Conservation (phyloP, 2,113 vertebrate species). For the Misgurnus anguillicaudatus region DNA sequence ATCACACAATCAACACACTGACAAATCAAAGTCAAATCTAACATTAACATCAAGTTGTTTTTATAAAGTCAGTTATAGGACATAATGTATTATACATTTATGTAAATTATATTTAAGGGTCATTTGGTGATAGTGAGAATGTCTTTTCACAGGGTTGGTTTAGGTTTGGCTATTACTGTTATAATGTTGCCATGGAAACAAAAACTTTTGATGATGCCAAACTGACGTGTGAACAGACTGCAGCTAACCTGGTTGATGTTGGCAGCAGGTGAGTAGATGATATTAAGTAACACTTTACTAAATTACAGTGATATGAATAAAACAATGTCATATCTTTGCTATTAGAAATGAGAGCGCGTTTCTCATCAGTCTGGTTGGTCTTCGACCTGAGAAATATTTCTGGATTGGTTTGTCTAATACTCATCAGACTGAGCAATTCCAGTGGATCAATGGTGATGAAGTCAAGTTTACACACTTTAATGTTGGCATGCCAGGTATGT, state of each 20-base stretch:
- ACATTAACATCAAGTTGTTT: too few relatives aligned
- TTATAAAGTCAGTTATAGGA: too few relatives aligned
- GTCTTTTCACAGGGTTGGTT: conserved; percentile 76
- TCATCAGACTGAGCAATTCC: conserved; percentile 75
- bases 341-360: conserved; percentile 92
- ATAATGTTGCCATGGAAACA: conserved; percentile 78
- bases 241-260: conserved; percentile 78
- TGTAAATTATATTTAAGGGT: too few relatives aligned
- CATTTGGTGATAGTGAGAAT: too few relatives aligned
- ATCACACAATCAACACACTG: too few relatives aligned
- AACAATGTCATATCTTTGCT: conserved; percentile 6
- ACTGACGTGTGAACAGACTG: conserved; percentile 70
- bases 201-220: conserved; percentile 83
- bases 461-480: conserved; percentile 94
- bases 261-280: conserved; percentile 78
- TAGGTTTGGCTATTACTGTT: conserved; percentile 83
- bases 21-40: too few relatives aligned
- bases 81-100: too few relatives aligned
- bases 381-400: conserved; percentile 89
- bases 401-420: conserved; percentile 90
- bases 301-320: not conserved
- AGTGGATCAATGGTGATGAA: conserved; percentile 74
- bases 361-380: conserved; percentile 87
- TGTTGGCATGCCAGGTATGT: conserved; percentile 88
- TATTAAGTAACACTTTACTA: too few relatives aligned